Base-by-base conservation (phyloP, 2,113 vertebrate species). In the Tetrax tetrax region DNA sequence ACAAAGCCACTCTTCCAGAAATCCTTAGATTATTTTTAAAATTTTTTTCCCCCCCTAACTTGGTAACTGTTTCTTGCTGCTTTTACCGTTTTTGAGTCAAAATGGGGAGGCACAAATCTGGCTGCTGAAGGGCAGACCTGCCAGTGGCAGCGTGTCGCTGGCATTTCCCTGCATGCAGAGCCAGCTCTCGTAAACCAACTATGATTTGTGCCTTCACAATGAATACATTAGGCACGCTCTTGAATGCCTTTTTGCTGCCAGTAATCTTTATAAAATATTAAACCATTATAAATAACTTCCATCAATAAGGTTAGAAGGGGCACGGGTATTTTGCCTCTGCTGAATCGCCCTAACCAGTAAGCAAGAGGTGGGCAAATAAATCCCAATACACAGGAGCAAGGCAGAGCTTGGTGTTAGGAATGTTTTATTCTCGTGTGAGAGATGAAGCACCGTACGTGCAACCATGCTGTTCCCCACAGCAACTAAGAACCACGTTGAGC, bases 261-360 rank as follows among this genome's bases (percentile, higher is more conserved):
- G 57, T 41, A 65, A 77, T 74, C 66, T 59, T 86, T 53, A 64
- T 89, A 59, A 86, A 72, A 76, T 87, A 89, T 75, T 92, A 88
- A 92, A 29, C 21, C 13, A 10, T 48, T 61, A 6, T 38, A 77
- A 93, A 17, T 87, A 54, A 78, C 47, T 90, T 70, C 72, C 29
- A 47, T 89, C 48, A 85, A n/a, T 79, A 69, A 72, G n/a, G 45
- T 61, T 85, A 37, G 65, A 57, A 80, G 60, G 51, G 25, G 14
- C 47, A 60, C 0, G 2, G 27, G 38, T 59, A 12, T 54, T 41
- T 59, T n/a, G 47, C 28, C 15, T 83, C 12, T 80, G 59, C 29
- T 53, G 63, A 13, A 80, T 70, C 27, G 5, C 64, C 18, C 60
- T 15, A 28, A 70, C 18, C 2, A 1, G 25, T 65, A 60, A 87